These are phyloP conservation scores for Cryptocephalus primarius DNA, from an alignment of 2,888 invertebrate species.

Conservation along the genomic window DNA sequence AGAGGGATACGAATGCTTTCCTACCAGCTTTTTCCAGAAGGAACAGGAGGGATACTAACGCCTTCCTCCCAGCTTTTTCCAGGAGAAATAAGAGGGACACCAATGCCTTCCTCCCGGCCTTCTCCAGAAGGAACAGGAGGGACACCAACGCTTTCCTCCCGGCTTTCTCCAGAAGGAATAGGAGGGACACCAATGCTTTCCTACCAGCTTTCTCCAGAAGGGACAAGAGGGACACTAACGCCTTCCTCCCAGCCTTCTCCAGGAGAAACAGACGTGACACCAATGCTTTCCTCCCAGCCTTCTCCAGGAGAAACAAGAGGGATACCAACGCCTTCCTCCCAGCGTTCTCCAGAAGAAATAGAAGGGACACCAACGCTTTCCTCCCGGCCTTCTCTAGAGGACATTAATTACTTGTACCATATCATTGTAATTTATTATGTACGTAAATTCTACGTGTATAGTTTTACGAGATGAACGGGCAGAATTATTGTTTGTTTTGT, in stretches of 20 bases:
- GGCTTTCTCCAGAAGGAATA: slow-evolving; percentile 7
- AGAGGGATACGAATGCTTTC: slow-evolving; percentile 4
- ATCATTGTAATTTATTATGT: neutral
- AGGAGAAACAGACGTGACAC: slow-evolving; percentile 6
- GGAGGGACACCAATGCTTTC: slow-evolving; percentile 7
- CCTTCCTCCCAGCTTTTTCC: slow-evolving; percentile 10
- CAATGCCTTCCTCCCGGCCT: neutral
- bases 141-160: slow-evolving; percentile 12
- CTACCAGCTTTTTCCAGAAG: slow-evolving; percentile 8
- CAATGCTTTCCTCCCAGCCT: slow-evolving; percentile 2
- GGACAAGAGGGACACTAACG: slow-evolving; percentile 4
- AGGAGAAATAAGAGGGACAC: slow-evolving; percentile 1
- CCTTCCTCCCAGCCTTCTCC: slow-evolving; percentile 3
- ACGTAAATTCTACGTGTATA: too few relatives aligned
- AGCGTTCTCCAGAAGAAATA: neutral
- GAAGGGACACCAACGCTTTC: slow-evolving; percentile 3
- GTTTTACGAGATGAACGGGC: too few relatives aligned
- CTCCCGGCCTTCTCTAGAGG: neutral
- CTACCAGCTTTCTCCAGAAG: slow-evolving; percentile 7
- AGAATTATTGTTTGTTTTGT: too few relatives aligned
- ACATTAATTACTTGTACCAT: neutral
- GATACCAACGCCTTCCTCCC: neutral
- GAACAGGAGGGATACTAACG: slow-evolving; percentile 7
- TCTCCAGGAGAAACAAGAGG: slow-evolving; percentile 2
- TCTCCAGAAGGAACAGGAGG: slow-evolving; percentile 6